phyloP scores from a whole-genome alignment of 2,797 vertebrate genomes.

The Pteropus rufus region DNA sequence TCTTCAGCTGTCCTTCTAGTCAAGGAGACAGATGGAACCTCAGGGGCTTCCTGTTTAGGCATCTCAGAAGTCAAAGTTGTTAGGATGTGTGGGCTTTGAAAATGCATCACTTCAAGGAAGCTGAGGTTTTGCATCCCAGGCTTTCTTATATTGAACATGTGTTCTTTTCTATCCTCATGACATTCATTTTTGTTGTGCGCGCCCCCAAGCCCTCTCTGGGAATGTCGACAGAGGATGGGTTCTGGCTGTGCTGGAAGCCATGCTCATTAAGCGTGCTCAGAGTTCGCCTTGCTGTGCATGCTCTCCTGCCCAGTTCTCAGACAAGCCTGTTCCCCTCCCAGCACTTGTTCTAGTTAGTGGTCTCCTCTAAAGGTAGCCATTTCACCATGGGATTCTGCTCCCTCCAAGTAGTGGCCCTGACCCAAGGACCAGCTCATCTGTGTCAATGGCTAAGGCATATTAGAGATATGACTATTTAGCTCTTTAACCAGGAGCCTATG shows the following conservation, averaged over 20 bases:
- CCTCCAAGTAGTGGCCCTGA: background rate
- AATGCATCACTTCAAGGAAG: conserved; percentile 49
- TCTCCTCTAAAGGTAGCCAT: background rate
- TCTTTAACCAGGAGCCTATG: conserved; percentile 24
- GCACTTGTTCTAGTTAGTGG: background rate
- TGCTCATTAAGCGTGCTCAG: background rate
- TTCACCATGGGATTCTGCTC: background rate
- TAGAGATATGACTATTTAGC: background rate
- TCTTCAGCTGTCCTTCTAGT: conserved; percentile 69
- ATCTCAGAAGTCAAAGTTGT: conserved; percentile 63
- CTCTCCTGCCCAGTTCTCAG: background rate
- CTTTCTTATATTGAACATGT: background rate
- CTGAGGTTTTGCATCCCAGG: background rate
- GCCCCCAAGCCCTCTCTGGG: background rate
- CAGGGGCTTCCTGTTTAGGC: conserved; percentile 66
- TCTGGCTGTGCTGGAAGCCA: background rate
- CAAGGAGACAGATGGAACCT: conserved; percentile 72
- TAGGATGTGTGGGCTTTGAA: conserved; percentile 71
- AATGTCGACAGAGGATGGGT: background rate
- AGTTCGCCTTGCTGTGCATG: accelerated
- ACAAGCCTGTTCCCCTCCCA: accelerated
- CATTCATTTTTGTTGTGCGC: background rate
- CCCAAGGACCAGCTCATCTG: background rate
- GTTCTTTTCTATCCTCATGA: background rate
- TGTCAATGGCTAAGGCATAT: background rate